Percentiles rank a stretch among this genome's conserved stretches.
phyloP scores from a whole-genome alignment of 1,140 invertebrate species.

The Myzus persicae region DNA sequence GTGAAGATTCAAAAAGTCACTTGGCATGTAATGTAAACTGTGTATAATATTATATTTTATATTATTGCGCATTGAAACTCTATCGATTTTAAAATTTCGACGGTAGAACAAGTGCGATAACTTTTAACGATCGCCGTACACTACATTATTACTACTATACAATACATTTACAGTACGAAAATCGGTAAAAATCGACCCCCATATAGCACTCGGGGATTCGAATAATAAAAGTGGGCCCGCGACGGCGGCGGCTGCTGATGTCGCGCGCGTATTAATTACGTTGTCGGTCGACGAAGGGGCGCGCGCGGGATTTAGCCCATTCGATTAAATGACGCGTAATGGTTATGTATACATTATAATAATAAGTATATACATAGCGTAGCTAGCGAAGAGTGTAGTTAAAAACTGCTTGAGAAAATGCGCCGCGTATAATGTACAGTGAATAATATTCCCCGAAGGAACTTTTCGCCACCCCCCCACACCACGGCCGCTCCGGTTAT shows the following conservation, averaged over 20 bases:
- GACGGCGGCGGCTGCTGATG: background rate
- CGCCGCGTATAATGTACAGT: background rate
- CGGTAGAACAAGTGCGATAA: background rate
- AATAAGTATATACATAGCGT: no score
- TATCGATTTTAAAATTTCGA: background rate
- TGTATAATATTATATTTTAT: background rate
- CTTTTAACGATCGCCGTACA: background rate
- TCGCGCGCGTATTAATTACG: conserved; percentile 25
- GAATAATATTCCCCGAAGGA: conserved; percentile 32
- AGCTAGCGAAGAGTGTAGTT: background rate
- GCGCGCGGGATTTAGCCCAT: background rate
- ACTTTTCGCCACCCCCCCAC: background rate
- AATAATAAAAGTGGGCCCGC: background rate
- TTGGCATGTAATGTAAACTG: background rate
- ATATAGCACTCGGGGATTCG: background rate
- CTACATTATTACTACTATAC: background rate
- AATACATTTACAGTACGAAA: background rate
- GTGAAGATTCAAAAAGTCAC: background rate
- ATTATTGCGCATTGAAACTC: background rate
- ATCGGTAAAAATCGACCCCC: conserved; percentile 7
- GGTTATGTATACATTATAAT: conserved; percentile 19
- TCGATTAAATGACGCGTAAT: conserved; percentile 55
- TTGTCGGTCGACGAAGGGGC: background rate
- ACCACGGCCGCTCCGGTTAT: background rate
- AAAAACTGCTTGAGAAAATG: conserved; percentile 37